A percentile compares a stretch with the other conserved stretches of the same genome.
phyloP scores from a whole-genome alignment of 2,113 vertebrate genomes.

The Odobenus rosmarus region DNA sequence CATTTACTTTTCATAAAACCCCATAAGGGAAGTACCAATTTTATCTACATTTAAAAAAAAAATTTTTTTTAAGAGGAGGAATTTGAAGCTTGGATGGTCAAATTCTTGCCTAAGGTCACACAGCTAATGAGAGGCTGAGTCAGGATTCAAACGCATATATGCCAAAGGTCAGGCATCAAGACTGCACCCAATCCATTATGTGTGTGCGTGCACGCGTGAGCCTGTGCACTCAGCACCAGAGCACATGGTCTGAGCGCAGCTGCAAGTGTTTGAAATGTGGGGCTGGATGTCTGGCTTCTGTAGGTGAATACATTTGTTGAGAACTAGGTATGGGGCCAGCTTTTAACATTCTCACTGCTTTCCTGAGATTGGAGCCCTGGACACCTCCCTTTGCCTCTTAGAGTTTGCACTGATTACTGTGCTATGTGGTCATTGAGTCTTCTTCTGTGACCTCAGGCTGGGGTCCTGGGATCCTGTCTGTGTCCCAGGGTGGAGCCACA shows the following conservation, averaged over 20 bases:
- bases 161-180: not conserved
- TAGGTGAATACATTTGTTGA: not conserved
- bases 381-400: not conserved
- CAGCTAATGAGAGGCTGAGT: not conserved
- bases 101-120: not conserved
- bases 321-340: not conserved
- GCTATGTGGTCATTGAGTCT: not conserved
- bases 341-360: not conserved
- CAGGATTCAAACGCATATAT: not conserved
- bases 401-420: not conserved
- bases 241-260: not conserved
- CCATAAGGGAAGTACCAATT: not conserved
- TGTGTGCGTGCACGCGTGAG: rapidly evolving
- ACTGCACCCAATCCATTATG: rapidly evolving
- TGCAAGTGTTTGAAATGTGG: not conserved
- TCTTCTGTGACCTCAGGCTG: not conserved
- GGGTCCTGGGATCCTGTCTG: not conserved
- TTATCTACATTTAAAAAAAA: not conserved
- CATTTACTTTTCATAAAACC: not conserved
- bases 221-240: not conserved
- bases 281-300: not conserved
- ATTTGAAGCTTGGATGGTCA: conserved; percentile 7
- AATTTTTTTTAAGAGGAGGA: conserved; percentile 6
- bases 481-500: no score
- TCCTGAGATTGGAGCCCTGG: not conserved